Base-by-base conservation (phyloP, 2,888 invertebrate genomes). In the Phortica okadai region DNA sequence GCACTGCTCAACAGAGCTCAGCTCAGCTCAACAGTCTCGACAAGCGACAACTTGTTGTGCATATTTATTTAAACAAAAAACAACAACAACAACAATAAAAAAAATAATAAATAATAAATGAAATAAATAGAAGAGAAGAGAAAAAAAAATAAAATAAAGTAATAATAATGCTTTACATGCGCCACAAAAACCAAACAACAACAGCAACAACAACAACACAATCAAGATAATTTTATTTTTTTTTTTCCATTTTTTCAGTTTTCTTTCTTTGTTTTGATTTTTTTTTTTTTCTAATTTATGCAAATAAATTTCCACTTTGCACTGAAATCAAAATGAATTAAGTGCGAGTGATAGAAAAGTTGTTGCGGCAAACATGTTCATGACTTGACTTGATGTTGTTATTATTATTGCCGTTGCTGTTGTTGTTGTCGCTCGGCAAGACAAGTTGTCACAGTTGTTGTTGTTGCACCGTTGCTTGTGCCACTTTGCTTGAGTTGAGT, bases 301-400 rank as follows among this genome's bases (percentile, higher is more conserved):
- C 88, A 88, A 89, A 89, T 88, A 89, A 88, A 89, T 85, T 86
- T 88, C 85, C 88, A 88, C 87, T 88, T 86, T 88, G 87, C 83
- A 88, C 85, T 81, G 85, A 86, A 86, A 86, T 87, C 86, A 87
- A 86, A 87, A 83, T 81, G 87, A 85, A 86, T 87, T 86, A 86
- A 87, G 87, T 87, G 86, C 83, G 86, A 87, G 87, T 86, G 87
- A 85, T 86, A 86, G 86, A 86, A 87, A 83, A 84, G 83, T 81
- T 83, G 85, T 82, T 77, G 79, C 62, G 76, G 14, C 54, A 59
- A 81, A 80, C 77, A 77, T 50, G 59, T 77, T 56, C 56, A 14
- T 54, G 41, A 25, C 56, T 45, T 54, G 41, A 25, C 56, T 45
- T 25, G 54, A 58, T 72, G 67, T 74, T 67, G 58, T 74, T 74